A percentile compares a stretch with the other conserved stretches of the same genome.
phyloP scores from a whole-genome alignment of 2,888 invertebrate species.

The Phragmatobia fuliginosa region DNA sequence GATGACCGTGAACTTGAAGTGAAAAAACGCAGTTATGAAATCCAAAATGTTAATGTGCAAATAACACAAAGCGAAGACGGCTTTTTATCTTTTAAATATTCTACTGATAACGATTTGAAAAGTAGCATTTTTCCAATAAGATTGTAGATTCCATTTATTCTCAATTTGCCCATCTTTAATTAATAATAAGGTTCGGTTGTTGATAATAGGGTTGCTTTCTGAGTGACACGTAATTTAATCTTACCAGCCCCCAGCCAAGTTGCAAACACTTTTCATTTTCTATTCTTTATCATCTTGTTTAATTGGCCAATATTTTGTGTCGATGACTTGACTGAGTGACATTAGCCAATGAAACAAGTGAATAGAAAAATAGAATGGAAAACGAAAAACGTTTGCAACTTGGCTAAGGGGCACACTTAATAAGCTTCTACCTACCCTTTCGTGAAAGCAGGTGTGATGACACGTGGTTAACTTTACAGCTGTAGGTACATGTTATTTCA shows the following conservation, averaged over 20 bases:
- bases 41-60: conserved; percentile 1
- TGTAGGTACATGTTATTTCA: not conserved
- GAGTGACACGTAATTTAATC: not conserved
- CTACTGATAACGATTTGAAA: not conserved
- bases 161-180: not conserved
- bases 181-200: too few relatives aligned
- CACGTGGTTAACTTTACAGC: not conserved
- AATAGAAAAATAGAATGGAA: too few relatives aligned
- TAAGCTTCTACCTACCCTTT: not conserved
- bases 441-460: not conserved
- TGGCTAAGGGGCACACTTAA: too few relatives aligned
- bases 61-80: not conserved
- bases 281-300: too few relatives aligned
- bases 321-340: too few relatives aligned
- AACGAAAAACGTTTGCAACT: too few relatives aligned
- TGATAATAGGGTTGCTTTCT: not conserved
- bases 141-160: not conserved
- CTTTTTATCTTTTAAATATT: conserved; percentile 2
- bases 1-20: conserved; percentile 64
- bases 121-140: not conserved
- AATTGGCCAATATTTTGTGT: too few relatives aligned
- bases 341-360: too few relatives aligned
- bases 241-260: too few relatives aligned
- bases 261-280: too few relatives aligned
- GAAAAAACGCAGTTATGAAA: conserved; percentile 31